Percentiles rank a stretch among this genome's conserved stretches.
phyloP scores from a whole-genome alignment of 2,797 vertebrate genomes.

The Iguana delicatissima region DNA sequence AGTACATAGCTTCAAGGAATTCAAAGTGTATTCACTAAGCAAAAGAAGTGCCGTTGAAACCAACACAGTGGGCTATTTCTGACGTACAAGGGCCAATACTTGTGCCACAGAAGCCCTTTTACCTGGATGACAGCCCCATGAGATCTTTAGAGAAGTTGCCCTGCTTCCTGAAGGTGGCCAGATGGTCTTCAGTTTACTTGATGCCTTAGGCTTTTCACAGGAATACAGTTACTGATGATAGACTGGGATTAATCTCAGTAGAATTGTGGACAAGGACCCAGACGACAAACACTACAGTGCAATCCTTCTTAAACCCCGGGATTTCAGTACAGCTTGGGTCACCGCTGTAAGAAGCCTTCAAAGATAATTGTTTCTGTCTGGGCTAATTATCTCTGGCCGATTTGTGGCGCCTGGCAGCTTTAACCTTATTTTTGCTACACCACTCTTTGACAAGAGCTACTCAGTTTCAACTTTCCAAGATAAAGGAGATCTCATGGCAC shows the following conservation, averaged over 20 bases:
- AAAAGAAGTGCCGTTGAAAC: neutral
- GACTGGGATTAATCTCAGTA: neutral
- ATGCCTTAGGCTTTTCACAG: neutral
- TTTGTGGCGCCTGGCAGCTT: neutral
- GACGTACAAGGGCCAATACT: neutral
- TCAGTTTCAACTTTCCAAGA: neutral
- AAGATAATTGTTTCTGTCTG: neutral
- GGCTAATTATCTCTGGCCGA: constrained; percentile 4
- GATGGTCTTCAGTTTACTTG: neutral
- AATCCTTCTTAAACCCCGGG: neutral
- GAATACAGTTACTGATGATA: neutral
- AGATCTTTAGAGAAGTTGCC: neutral
- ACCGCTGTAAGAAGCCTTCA: neutral
- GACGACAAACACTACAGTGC: neutral
- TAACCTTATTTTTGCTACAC: neutral
- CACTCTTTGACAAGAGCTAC: neutral
- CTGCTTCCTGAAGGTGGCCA: neutral
- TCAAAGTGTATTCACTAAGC: neutral
- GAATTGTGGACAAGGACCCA: neutral
- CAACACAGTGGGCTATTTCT: neutral
- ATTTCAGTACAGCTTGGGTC: neutral
- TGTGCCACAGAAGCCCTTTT: neutral
- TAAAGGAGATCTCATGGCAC: neutral
- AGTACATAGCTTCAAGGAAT: neutral
- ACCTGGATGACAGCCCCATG: neutral